Evolutionary conservation across 2,888 invertebrate species (phyloP), one percentile per base, ranked within the genome.

Genomic region (Limenitis camilla): DNA sequence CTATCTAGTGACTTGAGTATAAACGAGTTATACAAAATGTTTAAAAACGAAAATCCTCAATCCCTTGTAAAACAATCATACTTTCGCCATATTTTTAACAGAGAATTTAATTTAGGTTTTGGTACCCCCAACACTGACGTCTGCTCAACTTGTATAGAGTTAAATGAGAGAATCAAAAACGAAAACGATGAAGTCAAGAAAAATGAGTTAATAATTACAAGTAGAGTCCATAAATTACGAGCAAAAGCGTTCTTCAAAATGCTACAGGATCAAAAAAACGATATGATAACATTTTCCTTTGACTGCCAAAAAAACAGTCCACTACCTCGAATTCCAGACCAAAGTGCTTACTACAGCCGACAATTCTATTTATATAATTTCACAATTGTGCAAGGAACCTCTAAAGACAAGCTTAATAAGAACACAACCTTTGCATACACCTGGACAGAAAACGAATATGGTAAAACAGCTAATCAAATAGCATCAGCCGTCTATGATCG

Each of bases 401-500:
- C 40, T n/a, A 39, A 50, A 40, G 41, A 55, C 49, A 42, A 57
- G 5, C 58, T 63, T 32, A 61, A 60, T 52, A 59, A 60, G 30
- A 33, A 61, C 42, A 59, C 53, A 56, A 56, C 59, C n/a, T 62
- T 57, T 29, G 46, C 63, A 4, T 63, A 65, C 33, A 40, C 41
- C 11, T 67, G 65, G 63, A 64, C 63, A 11, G 62, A 65, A 46
- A 57, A 63, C 27, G 36, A 49, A 47, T 50, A 41, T 45, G 38
- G 40, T 39, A 55, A 55, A 55, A 44, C 41, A 28, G 40, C 51
- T 30, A 53, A 48, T 19, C 29, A 48, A 43, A 43, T 53, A 44
- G 42, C 61, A 46, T 66, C 64, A 35, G 61, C 62, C 9, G 60
- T 66, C 1, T 64, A 62, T 49, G 61, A 65, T 45, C 56, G 64